These are phyloP conservation scores for Marmota monax DNA, from an alignment of 2,113 vertebrate genomes.

Conservation along the genomic window DNA sequence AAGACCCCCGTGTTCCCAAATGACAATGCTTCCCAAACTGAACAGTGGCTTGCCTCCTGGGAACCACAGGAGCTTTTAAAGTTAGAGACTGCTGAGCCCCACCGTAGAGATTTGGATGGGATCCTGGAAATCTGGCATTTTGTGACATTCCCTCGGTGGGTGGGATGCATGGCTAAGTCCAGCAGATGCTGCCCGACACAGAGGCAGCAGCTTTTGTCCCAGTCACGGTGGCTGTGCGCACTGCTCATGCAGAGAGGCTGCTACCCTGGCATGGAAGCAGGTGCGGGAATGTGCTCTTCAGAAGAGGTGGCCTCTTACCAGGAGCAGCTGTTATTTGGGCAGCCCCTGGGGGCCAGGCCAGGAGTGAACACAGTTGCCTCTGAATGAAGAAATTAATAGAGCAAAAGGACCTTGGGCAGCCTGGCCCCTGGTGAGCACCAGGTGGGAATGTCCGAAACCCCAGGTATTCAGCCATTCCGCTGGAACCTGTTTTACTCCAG, in stretches of 20 bases:
- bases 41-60: rapidly evolving
- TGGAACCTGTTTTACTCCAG: neutral
- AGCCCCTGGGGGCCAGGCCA: neutral
- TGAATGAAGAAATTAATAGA: neutral
- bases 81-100: neutral
- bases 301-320: neutral
- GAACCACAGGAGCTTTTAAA: neutral
- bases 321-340: neutral
- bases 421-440: neutral
- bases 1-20: no score
- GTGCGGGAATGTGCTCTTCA: neutral
- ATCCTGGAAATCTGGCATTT: neutral
- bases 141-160: rapidly evolving
- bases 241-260: rapidly evolving
- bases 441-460: neutral
- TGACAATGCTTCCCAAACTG: neutral
- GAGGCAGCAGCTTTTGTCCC: neutral
- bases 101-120: rapidly evolving
- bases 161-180: neutral
- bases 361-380: no score
- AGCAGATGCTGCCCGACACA: neutral
- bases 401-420: rapidly evolving
- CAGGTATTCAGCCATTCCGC: neutral
- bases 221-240: rapidly evolving
- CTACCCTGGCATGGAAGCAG: neutral